Evolutionary conservation across 1,140 invertebrate species (phyloP), one percentile per base, ranked within the genome.

Genomic region (Manduca sexta): DNA sequence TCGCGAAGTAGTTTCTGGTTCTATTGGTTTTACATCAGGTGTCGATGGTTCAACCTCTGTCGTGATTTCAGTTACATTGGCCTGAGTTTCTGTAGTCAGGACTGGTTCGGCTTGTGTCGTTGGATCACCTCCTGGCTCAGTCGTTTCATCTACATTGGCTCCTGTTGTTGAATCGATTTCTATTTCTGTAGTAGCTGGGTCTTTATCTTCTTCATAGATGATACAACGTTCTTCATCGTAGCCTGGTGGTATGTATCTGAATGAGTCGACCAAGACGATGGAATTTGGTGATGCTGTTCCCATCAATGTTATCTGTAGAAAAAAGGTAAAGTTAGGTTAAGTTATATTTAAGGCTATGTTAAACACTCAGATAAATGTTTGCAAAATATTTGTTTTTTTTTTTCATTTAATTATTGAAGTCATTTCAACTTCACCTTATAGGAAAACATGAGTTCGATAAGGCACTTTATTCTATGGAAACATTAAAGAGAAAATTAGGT

Each of bases 251-350:
- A 64, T 48, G 35, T 62, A 69, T 14, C 59, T 43, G 15, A 67
- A 58, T 17, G 64, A 67, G 34, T 67, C 64, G 6, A 67, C 48
- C 10, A 63, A 35, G 14, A 64, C 48, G 21, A 49, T 49, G n/a
- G 64, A 67, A 38, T 45, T 14, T 12, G 18, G 2, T 6, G 51
- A 44, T 6, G 54, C 54, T 14, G 56, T 45, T 7, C 60, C 64
- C 40, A 64, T 44, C 8, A 67, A 40, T 15, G 57, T 51, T 31
- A 67, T 34, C 64, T 67, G 54, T 12, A 63, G 55, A 52, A 21
- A 41, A 44, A 40, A 13, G 49, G 31, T 34, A 13, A 2, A 18
- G 40, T 49, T 34, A 3, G 7, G 13, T 13, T 2, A 26, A 35
- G n/a, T 35, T 4, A 11, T 34, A 34, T 14, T 12, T 34, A 34